Percentiles rank a stretch among this genome's conserved stretches.
Evolutionary conservation across 2,113 vertebrate genomes (phyloP).

Genomic region (Carassius auratus): DNA sequence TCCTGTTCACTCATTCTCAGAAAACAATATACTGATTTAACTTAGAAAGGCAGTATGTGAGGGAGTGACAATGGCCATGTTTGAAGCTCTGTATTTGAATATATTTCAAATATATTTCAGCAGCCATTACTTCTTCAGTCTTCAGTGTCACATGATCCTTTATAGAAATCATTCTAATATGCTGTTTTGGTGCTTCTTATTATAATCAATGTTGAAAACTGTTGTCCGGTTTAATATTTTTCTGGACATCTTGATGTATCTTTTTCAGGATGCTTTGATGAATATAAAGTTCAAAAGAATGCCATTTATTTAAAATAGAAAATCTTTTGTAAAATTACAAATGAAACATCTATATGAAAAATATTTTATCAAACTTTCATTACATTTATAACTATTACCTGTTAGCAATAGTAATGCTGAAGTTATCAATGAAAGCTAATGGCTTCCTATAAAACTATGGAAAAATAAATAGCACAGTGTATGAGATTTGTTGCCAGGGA

Average conservation of each 20-base stretch:
- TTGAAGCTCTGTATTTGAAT: no score
- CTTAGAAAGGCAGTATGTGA: no score
- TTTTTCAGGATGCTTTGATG: background rate
- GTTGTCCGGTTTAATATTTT: background rate
- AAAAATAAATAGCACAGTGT: background rate
- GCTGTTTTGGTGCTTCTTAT: background rate
- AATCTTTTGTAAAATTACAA: background rate
- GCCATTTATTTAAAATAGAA: background rate
- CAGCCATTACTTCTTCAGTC: background rate
- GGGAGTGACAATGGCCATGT: no score
- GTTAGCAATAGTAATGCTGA: background rate
- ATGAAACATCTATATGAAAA: background rate
- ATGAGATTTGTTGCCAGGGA: constrained; percentile 8
- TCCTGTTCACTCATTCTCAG: no score
- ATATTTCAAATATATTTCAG: no score
- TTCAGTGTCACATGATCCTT: background rate
- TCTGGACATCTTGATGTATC: background rate
- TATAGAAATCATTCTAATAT: background rate
- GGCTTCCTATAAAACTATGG: background rate
- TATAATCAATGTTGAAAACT: background rate
- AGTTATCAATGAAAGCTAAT: background rate
- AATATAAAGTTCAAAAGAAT: background rate
- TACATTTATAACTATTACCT: no score
- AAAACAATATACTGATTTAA: no score
- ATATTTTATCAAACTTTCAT: no score